These are phyloP conservation scores for Sceliomorpha sp. DNA, from an alignment of 2,888 invertebrate genomes.

Conservation along the genomic window DNA sequence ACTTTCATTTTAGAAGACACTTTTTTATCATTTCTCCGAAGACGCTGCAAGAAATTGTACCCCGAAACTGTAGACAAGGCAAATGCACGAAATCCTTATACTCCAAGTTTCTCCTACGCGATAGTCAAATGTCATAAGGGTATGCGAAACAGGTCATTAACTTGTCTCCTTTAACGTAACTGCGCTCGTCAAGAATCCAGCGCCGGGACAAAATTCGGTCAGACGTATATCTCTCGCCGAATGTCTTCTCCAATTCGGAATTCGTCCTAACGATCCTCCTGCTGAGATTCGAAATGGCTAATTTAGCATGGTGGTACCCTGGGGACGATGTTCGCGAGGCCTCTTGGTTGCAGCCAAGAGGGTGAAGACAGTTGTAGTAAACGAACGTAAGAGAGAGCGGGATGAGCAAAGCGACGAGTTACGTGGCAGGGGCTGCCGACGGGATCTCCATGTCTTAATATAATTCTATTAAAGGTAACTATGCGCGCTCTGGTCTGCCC, in stretches of 20 bases:
- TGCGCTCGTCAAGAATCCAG: no score
- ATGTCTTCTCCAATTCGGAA: constrained; percentile 48
- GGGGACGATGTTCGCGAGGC: constrained; percentile 61
- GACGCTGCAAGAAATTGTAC: no score
- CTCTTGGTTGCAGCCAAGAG: constrained; percentile 55
- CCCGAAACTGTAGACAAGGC: no score
- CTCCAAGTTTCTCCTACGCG: no score
- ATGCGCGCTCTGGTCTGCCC: constrained; percentile 74
- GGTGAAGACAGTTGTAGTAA: constrained; percentile 65
- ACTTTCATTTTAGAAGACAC: no score
- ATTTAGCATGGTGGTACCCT: constrained; percentile 75
- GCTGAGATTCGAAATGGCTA: constrained; percentile 79
- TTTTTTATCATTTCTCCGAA: no score
- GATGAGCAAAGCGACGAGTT: constrained; percentile 55
- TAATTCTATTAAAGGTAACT: constrained; percentile 80
- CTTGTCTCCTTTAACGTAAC: no score
- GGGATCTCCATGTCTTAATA: constrained; percentile 75
- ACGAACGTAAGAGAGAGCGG: constrained; percentile 77
- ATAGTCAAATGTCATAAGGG: no score
- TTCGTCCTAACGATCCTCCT: constrained; percentile 64
- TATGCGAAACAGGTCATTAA: no score
- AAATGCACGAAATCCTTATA: no score
- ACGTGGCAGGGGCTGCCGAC: constrained; percentile 54
- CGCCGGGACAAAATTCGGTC: constrained; percentile 9
- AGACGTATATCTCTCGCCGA: constrained; percentile 16